Percentiles rank a stretch among this genome's conserved stretches.
phyloP scores from a whole-genome alignment of 2,797 vertebrate species.

The Taeniopygia guttata region DNA sequence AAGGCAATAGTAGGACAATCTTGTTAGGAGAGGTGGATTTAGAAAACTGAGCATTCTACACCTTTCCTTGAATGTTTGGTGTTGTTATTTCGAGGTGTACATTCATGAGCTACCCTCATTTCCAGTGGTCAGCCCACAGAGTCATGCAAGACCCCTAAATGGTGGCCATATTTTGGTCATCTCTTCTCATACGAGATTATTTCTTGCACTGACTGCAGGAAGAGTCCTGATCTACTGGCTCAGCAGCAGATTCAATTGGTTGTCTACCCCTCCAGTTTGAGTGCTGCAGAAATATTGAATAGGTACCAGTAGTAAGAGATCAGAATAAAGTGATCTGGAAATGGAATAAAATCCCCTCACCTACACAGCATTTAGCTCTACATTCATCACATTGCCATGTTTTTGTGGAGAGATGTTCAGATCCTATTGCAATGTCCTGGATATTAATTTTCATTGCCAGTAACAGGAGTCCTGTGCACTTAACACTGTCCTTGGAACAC shows the following conservation, averaged over 20 bases:
- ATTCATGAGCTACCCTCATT: not conserved
- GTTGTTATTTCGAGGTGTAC: not conserved
- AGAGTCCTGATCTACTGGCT: not conserved
- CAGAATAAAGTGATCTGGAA: conserved; percentile 13
- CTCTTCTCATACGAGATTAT: not conserved
- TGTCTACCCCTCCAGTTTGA: not conserved
- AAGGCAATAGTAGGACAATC: accelerated
- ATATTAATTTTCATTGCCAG: conserved; percentile 32
- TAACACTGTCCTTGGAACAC: conserved; percentile 38
- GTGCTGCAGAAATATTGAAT: not conserved
- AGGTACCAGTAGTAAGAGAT: not conserved
- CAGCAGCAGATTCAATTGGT: not conserved
- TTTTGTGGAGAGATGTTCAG: not conserved
- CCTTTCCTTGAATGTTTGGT: not conserved
- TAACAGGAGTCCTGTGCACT: conserved; percentile 18
- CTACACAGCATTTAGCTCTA: not conserved
- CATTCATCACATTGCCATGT: not conserved
- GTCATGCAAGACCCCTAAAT: not conserved
- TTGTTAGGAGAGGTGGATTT: not conserved
- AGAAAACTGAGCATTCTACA: not conserved
- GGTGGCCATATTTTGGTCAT: not conserved
- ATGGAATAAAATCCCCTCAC: not conserved
- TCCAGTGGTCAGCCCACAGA: not conserved
- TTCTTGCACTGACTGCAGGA: not conserved
- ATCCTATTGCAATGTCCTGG: not conserved